Base-by-base conservation (phyloP, 2,797 vertebrate genomes). In the Hippopotamyrus pictus region DNA sequence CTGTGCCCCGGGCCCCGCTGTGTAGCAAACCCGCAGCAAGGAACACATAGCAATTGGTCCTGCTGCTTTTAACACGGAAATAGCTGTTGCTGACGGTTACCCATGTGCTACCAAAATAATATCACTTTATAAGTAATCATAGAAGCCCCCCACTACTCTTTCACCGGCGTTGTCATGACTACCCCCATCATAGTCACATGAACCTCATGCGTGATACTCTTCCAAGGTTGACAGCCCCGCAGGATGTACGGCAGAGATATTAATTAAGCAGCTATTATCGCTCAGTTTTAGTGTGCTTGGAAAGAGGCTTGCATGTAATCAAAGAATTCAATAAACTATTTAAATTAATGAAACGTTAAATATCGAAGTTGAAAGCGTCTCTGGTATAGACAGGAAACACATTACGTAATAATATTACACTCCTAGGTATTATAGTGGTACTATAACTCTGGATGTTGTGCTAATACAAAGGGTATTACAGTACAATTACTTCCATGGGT, bases 21-120 rank as follows among this genome's bases (percentile, higher is more conserved):
- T 22, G 2, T 11, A 82, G 41, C 76, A 46, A 46, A 44, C 69
- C 33, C 25, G 1, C 14, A 6, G 69, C 33, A 19, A 76, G 11
- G 69, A 76, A 37, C 33, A 76, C 25, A 29, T 1, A 29, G 62
- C 69, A 41, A 76, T 37, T 41, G 69, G 29, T 79, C 73, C 41
- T 79, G 41, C 41, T 22, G 76, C 76, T 82, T 82, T n/a, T 82
- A 22, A 82, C 76, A 9, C 7, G 7, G 76, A n/a, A 82, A 82
- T 19, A 82, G 76, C 76, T 22, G 41, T 82, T 82, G 7, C 41
- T 82, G 76, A 82, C 3, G 41, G 76, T 82, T 82, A 82, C 7
- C 41, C 76, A 46, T 46, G 76, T 82, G 76, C 41, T 82, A 82
- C 37, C 41, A 82, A 44, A 82, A 82, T 82, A 82, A 82, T 82